Evolutionary conservation across 2,797 vertebrate species (phyloP), one percentile per base, ranked within the genome.

Genomic region (Spheniscus humboldti): DNA sequence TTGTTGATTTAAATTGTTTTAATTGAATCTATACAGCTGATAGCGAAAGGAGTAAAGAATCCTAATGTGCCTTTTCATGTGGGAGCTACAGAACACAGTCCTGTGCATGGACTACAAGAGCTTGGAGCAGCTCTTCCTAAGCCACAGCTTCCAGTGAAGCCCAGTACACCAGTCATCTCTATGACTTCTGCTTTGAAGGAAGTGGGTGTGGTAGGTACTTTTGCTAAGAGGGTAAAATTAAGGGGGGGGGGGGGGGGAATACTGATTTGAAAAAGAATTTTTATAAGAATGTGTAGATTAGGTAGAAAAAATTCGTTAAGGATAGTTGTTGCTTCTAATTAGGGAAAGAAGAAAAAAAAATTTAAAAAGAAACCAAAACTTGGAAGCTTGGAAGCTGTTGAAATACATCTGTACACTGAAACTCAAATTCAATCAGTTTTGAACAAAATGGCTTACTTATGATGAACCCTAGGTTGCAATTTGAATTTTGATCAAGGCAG

Each of bases 171-270:
- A 39, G 97, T 97, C 82, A 99, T 99, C 97, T 99, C 99, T 86
- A 99, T 99, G 98, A 99, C 99, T 28, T 99, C 98, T 73, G 99
- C 99, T 79, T 98, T 99, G 97, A 99, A 99, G 98, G 99, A 99
- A 82, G 99, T 99, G 55, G 99, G 99, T 89, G 98, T 98, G 96
- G 99, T 99, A 98, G 97, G 99, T 99, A 78, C 56, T 74, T 71
- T 5, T 57, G 31, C 27, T 52, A 60, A 96, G 48, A 84, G 41
- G n/a, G 41, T 84, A 68, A 64, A 91, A 68, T 10, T 18, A 82
- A 52, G 27, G 13, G 14, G 15, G 41, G 41, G 14, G 15, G 41
- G 41, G 41, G 41, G 41, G 41, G 41, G 13, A 41, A 41, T 15
- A 60, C 11, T 48, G 8, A 57, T 60, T 78, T 57, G 37, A 47